These are phyloP conservation scores for Erpornis zantholeuca DNA, from an alignment of 2,113 vertebrate genomes.

Conservation along the genomic window DNA sequence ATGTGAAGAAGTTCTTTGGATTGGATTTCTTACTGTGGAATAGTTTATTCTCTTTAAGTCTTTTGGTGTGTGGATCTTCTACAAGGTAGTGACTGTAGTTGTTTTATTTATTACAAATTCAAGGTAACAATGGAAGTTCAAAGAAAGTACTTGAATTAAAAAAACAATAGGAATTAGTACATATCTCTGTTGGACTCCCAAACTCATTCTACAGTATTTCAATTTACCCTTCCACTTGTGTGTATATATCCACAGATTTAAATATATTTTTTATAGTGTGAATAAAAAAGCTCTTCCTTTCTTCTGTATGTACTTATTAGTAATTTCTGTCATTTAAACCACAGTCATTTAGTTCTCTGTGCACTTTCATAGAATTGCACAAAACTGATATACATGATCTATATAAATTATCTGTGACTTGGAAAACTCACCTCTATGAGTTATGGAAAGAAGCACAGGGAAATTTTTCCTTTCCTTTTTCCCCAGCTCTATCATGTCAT, in stretches of 20 bases:
- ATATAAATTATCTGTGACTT: not conserved
- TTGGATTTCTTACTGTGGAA: not conserved
- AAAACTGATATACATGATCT: accelerated
- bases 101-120: not conserved
- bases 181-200: not conserved
- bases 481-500: not conserved
- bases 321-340: not conserved
- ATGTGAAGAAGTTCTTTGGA: not conserved
- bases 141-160: not conserved
- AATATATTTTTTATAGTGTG: not conserved
- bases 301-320: not conserved
- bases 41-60: not conserved
- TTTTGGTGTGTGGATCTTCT: not conserved
- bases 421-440: not conserved
- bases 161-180: not conserved
- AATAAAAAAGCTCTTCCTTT: not conserved
- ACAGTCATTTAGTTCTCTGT: not conserved
- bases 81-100: not conserved
- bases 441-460: not conserved
- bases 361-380: not conserved
- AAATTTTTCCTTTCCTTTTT: not conserved
- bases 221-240: not conserved
- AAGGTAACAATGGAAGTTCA: not conserved
- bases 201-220: accelerated
- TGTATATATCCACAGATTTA: not conserved